Base-by-base conservation (phyloP, 2,888 invertebrate species). In the Chydorus sphaericus region DNA sequence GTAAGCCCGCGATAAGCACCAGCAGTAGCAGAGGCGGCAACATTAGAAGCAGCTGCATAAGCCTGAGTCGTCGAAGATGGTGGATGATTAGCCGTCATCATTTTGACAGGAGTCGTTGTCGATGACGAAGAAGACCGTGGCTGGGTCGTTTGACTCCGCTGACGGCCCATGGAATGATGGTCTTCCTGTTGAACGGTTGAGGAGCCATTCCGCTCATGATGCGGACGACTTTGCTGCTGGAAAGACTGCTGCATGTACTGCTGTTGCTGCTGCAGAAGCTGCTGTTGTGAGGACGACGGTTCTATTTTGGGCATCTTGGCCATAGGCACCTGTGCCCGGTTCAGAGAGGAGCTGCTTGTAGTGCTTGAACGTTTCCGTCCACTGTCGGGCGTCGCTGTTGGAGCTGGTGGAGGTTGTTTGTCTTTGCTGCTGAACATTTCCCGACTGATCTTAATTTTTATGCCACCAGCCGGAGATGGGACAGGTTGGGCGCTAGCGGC, bases 401-500 rank as follows among this genome's bases (percentile, higher is more conserved):
- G n/a, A n/a, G n/a, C n/a, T n/a, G n/a, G n/a, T n/a, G n/a, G n/a
- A n/a, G n/a, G n/a, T n/a, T n/a, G n/a, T 28, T 44, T 44, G 11
- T 44, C 44, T 44, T 44, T 44, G 44, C 44, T 44, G 33, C 58
- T 80, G 49, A 83, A 74, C 57, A 79, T 77, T 60, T 85, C 84
- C 65, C 85, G 85, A 28, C 85, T 79, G 61, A 88, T 86, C 72
- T 86, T 87, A 63, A 87, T 83, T 57, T 64, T 65, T 6, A 66
- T 57, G 26, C 63, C 61, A 51, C 60, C 59, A 5, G 50, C 58
- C 6, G 50, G 44, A 3, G 44, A 23, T 28, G 44, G 44, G 14
- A 44, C 1, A 1, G 44, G 10, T 16, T n/a, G n/a, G n/a, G 23
- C 26, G 14, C 44, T 44, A n/a, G n/a, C n/a, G n/a, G n/a, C n/a